phyloP scores from a whole-genome alignment of 2,888 invertebrate species.

The Cantharis rufa region DNA sequence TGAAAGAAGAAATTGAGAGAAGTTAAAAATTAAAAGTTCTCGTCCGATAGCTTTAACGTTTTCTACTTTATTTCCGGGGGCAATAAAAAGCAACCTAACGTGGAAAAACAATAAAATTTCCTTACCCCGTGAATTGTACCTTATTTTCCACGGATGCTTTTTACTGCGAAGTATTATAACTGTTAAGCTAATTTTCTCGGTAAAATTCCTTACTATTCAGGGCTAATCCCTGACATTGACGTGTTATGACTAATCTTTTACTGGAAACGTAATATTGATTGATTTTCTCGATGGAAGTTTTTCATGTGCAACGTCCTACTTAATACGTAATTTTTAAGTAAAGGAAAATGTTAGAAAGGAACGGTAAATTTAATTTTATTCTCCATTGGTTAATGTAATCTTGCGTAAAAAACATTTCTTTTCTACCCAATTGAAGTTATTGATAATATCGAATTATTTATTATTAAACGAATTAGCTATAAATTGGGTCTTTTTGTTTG shows the following conservation, averaged over 20 bases:
- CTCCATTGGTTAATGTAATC: background rate
- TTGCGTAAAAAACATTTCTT: background rate
- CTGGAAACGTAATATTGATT: background rate
- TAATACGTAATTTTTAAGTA: background rate
- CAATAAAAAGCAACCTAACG: too few species aligned
- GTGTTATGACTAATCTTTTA: background rate
- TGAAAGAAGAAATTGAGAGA: too few species aligned
- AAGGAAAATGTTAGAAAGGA: background rate
- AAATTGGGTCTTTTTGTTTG: background rate
- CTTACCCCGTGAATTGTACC: too few species aligned
- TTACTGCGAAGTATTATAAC: background rate
- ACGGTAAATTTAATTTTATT: background rate
- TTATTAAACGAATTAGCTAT: background rate
- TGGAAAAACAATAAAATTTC: too few species aligned
- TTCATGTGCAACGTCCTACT: background rate
- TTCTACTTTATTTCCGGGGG: too few species aligned
- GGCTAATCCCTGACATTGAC: background rate
- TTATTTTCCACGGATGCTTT: background rate
- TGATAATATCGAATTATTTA: background rate
- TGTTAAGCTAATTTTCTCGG: background rate
- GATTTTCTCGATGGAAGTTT: background rate
- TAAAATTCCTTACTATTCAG: background rate
- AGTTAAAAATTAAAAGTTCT: too few species aligned
- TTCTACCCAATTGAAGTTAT: background rate
- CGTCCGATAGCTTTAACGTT: too few species aligned